Evolutionary conservation across 2,113 vertebrate genomes (phyloP).

Genomic region (human): DNA sequence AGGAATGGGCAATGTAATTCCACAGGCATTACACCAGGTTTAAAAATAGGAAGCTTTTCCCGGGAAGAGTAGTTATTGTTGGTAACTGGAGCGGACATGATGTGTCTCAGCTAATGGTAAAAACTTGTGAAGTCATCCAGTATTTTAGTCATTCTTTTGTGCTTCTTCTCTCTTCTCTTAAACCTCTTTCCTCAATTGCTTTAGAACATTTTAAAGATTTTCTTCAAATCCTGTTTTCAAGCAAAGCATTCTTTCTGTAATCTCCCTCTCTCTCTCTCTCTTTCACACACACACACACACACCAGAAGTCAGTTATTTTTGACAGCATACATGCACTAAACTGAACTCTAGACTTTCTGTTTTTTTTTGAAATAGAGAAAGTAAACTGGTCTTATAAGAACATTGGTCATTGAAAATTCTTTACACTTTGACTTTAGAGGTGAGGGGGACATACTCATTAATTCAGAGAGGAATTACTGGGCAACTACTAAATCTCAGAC

Average conservation of each 20-base stretch:
- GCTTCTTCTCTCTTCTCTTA: slow-evolving; percentile 54
- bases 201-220: slow-evolving; percentile 27
- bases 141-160: slow-evolving; percentile 65
- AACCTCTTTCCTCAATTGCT: slow-evolving; percentile 60
- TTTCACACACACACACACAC: background rate
- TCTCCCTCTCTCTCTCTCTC: background rate
- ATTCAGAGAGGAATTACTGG: background rate
- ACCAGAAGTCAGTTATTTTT: background rate
- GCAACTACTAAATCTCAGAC: background rate
- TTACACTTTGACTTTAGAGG: background rate
- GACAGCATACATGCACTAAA: background rate
- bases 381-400: background rate
- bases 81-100: slow-evolving; percentile 72
- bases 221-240: slow-evolving; percentile 22
- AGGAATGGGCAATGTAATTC: slow-evolving; percentile 67
- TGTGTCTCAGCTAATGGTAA: slow-evolving; percentile 55
- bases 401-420: background rate
- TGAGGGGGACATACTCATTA: background rate
- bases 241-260: slow-evolving; percentile 2
- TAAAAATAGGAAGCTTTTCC: slow-evolving; percentile 81
- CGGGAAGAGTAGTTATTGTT: slow-evolving; percentile 66
- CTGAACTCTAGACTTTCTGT: background rate
- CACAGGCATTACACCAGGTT: slow-evolving; percentile 70
- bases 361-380: background rate
- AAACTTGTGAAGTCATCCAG: slow-evolving; percentile 67